Conservation (phyloP, 2,888 invertebrate species). For the Tinea trinotella region DNA sequence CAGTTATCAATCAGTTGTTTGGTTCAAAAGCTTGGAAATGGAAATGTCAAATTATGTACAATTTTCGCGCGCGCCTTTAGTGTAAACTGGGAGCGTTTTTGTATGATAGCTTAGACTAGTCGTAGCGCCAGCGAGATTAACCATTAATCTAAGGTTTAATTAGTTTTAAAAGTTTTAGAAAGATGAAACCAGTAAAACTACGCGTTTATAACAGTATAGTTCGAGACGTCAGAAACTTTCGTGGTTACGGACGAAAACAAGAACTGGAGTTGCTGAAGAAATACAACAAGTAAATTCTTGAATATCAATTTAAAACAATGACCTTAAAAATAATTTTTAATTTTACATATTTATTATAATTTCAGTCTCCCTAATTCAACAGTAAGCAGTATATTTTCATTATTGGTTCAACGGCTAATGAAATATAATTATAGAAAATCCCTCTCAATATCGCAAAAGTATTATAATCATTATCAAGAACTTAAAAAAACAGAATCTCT, state of each 20-base stretch:
- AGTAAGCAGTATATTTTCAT: slow-evolving; percentile 78
- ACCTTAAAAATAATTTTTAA: background rate
- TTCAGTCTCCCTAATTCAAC: slow-evolving; percentile 73
- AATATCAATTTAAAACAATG: background rate
- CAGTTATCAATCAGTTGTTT: too few relatives aligned
- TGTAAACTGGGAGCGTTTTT: too few relatives aligned
- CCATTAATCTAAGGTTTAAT: too few relatives aligned
- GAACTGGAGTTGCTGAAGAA: slow-evolving; percentile 70
- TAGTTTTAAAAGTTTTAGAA: background rate
- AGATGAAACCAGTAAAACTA: slow-evolving; percentile 44
- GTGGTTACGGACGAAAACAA: slow-evolving; percentile 73
- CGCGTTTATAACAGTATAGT: slow-evolving; percentile 68
- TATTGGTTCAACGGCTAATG: slow-evolving; percentile 76
- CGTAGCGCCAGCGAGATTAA: too few relatives aligned
- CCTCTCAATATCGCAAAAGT: slow-evolving; percentile 67
- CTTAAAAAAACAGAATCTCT: slow-evolving; percentile 59
- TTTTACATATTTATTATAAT: too few relatives aligned
- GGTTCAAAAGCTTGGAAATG: too few relatives aligned
- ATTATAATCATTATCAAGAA: slow-evolving; percentile 69
- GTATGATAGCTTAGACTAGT: too few relatives aligned
- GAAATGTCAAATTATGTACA: too few relatives aligned
- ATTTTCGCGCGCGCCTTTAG: too few relatives aligned
- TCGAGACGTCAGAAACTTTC: slow-evolving; percentile 67
- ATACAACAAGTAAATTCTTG: slow-evolving; percentile 67
- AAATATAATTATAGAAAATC: slow-evolving; percentile 75